Evolutionary conservation across 1,140 invertebrate species (phyloP).

Genomic region (Zaprionus ghesquierei): DNA sequence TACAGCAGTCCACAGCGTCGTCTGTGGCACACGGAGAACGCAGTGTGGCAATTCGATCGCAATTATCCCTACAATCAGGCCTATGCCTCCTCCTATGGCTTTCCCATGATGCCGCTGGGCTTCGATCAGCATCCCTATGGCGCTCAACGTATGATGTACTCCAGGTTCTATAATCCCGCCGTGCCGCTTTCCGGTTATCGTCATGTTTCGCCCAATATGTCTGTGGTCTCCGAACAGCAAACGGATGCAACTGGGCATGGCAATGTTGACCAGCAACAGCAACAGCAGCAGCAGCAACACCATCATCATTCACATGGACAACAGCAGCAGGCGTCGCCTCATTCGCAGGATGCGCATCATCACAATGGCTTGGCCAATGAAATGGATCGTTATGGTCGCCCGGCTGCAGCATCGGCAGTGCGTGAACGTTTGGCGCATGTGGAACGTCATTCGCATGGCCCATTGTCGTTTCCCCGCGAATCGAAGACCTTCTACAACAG

Average conservation of each 20-base stretch:
- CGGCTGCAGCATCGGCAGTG: background rate
- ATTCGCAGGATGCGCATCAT: conserved; percentile 8
- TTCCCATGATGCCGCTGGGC: conserved; percentile 61
- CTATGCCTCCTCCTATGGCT: conserved; percentile 54
- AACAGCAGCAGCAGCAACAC: conserved; percentile 13
- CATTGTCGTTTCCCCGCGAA: conserved; percentile 35
- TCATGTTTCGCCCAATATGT: conserved; percentile 23
- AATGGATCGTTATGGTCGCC: conserved; percentile 16
- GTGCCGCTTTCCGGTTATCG: conserved; percentile 30
- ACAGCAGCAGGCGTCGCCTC: background rate
- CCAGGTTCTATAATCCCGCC: conserved; percentile 50
- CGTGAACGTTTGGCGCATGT: conserved; percentile 35
- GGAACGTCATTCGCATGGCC: conserved; percentile 17
- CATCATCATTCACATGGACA: conserved; percentile 11
- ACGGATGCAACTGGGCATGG: conserved; percentile 18
- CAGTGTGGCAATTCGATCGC: conserved; percentile 67
- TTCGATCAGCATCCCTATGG: conserved; percentile 52
- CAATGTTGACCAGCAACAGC: conserved; percentile 13
- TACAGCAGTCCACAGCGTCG: conserved; percentile 57
- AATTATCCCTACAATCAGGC: conserved; percentile 69
- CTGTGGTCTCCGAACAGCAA: conserved; percentile 12
- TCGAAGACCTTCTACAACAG: conserved; percentile 63
- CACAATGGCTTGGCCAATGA: conserved; percentile 4
- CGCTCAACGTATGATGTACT: conserved; percentile 57
- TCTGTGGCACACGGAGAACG: conserved; percentile 62